Percentiles rank a stretch among this genome's conserved stretches.
phyloP scores from a whole-genome alignment of 2,888 invertebrate species.

The Idaea aversata region DNA sequence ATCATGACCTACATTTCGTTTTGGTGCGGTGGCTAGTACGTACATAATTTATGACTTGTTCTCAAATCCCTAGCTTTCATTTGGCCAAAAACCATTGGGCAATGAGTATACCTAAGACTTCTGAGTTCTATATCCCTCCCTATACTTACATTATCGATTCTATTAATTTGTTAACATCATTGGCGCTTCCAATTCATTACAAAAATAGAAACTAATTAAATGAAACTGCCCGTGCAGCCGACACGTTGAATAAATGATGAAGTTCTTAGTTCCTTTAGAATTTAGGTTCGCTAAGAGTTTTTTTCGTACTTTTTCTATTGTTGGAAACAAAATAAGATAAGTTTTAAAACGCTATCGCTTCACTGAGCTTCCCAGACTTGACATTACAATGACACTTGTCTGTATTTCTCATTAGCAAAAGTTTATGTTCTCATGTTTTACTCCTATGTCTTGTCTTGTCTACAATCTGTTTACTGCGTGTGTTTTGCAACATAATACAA shows the following conservation, averaged over 20 bases:
- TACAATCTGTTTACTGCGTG: no score
- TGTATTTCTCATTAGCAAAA: background rate
- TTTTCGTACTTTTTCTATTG: background rate
- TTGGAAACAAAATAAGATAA: background rate
- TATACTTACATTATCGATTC: background rate
- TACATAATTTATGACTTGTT: slow-evolving; percentile 51
- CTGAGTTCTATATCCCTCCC: slow-evolving; percentile 16
- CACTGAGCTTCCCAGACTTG: background rate
- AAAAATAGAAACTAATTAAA: background rate
- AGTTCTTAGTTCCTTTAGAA: no score
- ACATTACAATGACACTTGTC: background rate
- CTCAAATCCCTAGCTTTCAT: slow-evolving; percentile 16
- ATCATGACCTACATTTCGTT: slow-evolving; percentile 45
- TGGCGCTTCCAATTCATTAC: background rate
- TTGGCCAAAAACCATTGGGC: background rate
- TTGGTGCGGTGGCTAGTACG: slow-evolving; percentile 33
- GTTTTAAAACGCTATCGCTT: background rate
- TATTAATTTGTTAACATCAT: background rate
- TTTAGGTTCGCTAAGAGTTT: background rate
- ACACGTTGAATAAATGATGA: no score
- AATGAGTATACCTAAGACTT: background rate
- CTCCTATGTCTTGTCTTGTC: no score
- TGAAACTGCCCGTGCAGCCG: background rate
- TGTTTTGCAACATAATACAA: no score
- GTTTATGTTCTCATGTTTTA: background rate